These are phyloP conservation scores for Papilio elwesi DNA, from an alignment of 2,888 invertebrate genomes.

Conservation along the genomic window DNA sequence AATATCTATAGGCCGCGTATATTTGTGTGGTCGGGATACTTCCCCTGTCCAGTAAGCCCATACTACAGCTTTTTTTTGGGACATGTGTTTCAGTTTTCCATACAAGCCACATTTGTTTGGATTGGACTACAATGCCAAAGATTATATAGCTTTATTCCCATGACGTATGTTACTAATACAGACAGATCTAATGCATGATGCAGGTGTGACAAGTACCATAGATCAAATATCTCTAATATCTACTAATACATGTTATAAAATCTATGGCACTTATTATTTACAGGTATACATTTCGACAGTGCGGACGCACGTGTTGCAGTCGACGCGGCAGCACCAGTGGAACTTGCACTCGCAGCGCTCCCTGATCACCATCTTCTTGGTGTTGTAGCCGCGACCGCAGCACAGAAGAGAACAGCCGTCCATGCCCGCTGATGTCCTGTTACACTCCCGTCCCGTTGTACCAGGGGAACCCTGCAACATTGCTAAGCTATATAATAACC, in stretches of 20 bases:
- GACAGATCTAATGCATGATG: no score
- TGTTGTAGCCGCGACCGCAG: slow-evolving; percentile 97
- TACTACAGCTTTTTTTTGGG: no score
- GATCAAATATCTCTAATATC: not conserved
- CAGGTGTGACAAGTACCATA: no score
- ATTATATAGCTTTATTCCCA: no score
- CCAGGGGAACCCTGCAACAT: slow-evolving; percentile 78
- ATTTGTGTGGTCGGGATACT: no score
- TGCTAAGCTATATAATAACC: not conserved
- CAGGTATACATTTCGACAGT: slow-evolving; percentile 93
- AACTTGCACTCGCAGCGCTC: slow-evolving; percentile 97
- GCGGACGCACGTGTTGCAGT: slow-evolving; percentile 94
- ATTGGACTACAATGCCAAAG: no score
- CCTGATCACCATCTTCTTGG: slow-evolving; percentile 88
- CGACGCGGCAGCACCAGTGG: slow-evolving; percentile 97
- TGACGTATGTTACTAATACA: no score
- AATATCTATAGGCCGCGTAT: no score
- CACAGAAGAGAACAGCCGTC: slow-evolving; percentile 95
- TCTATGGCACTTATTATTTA: slow-evolving; percentile 82
- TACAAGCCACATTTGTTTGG: no score
- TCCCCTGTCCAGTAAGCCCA: no score
- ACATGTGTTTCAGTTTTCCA: no score
- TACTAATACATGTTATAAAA: not conserved
- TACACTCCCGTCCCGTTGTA: slow-evolving; percentile 88
- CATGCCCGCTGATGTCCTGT: slow-evolving; percentile 89